phyloP scores from a whole-genome alignment of 1,140 invertebrate genomes.

The Liolophura sinensis region DNA sequence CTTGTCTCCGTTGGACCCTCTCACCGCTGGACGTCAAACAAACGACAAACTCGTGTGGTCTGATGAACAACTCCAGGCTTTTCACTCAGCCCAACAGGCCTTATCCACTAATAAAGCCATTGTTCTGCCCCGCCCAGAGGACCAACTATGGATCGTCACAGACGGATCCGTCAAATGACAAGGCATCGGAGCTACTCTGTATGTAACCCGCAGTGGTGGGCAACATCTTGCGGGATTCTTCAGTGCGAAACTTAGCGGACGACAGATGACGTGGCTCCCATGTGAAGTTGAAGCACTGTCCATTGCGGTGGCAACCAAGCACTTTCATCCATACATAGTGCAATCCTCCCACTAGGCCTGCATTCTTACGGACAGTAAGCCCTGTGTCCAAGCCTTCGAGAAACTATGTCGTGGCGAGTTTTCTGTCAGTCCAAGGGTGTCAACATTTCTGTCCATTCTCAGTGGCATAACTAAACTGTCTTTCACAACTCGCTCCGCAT shows the following conservation, averaged over 20 bases:
- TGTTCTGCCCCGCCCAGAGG: constrained; percentile 7
- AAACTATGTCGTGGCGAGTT: constrained; percentile 27
- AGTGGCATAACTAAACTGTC: no score
- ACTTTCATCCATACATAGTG: constrained; percentile 15
- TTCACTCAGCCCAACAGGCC: no score
- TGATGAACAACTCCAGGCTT: no score
- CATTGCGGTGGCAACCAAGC: no score
- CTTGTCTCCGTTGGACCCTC: no score
- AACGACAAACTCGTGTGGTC: no score
- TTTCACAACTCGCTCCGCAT: constrained; percentile 20
- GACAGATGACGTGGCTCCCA: constrained; percentile 23
- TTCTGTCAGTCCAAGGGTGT: constrained; percentile 18
- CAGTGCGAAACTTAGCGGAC: constrained; percentile 17
- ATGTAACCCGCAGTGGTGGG: constrained; percentile 21
- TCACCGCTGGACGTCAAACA: no score
- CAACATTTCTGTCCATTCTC: constrained; percentile 21
- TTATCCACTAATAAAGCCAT: no score
- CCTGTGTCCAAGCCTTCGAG: constrained; percentile 23
- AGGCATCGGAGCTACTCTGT: no score
- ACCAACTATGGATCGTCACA: constrained; percentile 3
- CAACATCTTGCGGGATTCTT: constrained; percentile 21
- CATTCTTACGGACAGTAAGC: no score
- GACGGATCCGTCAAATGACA: constrained; percentile 17
- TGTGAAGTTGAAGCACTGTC: constrained; percentile 27
- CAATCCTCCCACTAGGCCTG: constrained; percentile 2